Conservation (phyloP, 1,140 invertebrate species). For the Kradibia gibbosae region DNA sequence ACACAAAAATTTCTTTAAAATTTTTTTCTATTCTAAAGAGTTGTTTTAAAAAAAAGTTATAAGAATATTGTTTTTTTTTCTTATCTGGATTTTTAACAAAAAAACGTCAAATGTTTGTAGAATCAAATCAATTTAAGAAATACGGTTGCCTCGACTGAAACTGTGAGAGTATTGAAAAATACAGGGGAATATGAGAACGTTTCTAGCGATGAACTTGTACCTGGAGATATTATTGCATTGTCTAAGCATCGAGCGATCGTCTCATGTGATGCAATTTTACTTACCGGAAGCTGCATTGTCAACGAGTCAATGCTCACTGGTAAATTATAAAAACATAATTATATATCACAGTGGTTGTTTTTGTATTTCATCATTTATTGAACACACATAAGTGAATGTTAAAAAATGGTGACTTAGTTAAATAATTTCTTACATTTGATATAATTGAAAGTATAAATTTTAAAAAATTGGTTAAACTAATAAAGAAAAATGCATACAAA, state of each 20-base stretch:
- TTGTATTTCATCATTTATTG: no score
- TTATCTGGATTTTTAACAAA: no score
- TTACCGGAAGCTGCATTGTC: conserved; percentile 91
- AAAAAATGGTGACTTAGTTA: no score
- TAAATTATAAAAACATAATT: conserved; percentile 66
- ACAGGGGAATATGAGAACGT: conserved; percentile 70
- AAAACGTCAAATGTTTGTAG: conserved; percentile 63
- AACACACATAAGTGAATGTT: no score
- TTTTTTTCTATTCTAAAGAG: no score
- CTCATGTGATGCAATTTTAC: conserved; percentile 91
- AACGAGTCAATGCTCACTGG: conserved; percentile 98
- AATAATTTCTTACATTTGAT: no score
- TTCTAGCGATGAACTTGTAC: conserved; percentile 82
- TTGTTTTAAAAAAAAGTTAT: no score
- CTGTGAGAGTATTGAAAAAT: conserved; percentile 73
- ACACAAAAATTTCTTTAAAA: no score
- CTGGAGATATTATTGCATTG: conserved; percentile 93
- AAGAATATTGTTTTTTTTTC: no score
- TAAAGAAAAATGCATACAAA: no score
- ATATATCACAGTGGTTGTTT: neutral
- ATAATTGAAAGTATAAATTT: no score
- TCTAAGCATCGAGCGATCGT: conserved; percentile 88
- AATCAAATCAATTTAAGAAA: conserved; percentile 82
- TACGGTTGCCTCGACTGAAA: conserved; percentile 80
- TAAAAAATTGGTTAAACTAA: no score